These are phyloP conservation scores for Meandrina meandrites DNA, from an alignment of 92 coral and sea anemone genomes.

Conservation along the genomic window DNA sequence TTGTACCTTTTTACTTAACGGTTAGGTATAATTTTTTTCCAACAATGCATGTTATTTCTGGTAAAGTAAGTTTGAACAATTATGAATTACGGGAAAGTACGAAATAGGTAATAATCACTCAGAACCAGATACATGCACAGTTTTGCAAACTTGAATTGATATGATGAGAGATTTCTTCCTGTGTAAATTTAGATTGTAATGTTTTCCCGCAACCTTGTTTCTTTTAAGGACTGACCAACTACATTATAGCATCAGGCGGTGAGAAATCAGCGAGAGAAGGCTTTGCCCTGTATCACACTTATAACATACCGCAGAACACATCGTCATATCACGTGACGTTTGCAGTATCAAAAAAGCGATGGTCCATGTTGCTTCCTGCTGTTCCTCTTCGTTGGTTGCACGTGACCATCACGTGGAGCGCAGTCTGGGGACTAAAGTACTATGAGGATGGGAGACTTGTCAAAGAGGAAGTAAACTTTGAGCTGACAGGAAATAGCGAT, in stretches of 20 bases:
- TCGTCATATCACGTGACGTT: conserved; percentile 9
- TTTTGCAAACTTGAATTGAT: neutral
- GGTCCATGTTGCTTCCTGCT: conserved; percentile 10
- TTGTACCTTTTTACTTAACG: too few relatives aligned
- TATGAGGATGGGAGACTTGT: conserved; percentile 27
- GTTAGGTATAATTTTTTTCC: too few relatives aligned
- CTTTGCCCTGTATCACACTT: neutral
- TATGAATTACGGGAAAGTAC: too few relatives aligned
- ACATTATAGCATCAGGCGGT: conserved; percentile 15
- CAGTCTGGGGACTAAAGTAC: conserved; percentile 36
- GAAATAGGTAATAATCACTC: neutral
- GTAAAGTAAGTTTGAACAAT: too few relatives aligned
- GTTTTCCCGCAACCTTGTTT: neutral
- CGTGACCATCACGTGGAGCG: conserved; percentile 33
- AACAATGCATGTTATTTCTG: too few relatives aligned
- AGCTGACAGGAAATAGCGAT: neutral
- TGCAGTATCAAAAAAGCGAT: neutral
- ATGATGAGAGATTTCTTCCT: neutral
- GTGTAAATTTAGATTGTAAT: neutral
- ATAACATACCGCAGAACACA: neutral
- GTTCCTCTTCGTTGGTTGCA: conserved; percentile 20
- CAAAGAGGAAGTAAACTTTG: neutral
- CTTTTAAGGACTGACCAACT: neutral
- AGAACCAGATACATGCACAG: neutral
- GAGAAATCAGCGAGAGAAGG: neutral